Evolutionary conservation across 2,888 invertebrate species (phyloP).

Genomic region (Caenorhabditis sinica): DNA sequence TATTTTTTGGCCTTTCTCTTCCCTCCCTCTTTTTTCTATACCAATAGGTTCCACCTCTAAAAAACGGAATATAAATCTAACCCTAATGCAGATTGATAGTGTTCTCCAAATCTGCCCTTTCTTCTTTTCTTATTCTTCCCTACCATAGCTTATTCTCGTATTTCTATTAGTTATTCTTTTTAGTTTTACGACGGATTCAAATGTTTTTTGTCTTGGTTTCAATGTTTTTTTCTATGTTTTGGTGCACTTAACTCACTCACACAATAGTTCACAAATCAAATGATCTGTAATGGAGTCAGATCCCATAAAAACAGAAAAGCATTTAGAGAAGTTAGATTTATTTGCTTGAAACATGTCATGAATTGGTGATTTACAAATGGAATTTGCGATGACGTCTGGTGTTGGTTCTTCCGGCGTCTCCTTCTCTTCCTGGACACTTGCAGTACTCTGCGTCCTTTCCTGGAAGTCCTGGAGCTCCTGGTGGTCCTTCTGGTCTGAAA

Average conservation of each 20-base stretch:
- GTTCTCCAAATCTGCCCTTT: constrained; percentile 12
- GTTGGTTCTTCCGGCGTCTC: constrained; percentile 50
- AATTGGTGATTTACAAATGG: constrained; percentile 53
- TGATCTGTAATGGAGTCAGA: background rate
- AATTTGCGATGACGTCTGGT: constrained; percentile 65
- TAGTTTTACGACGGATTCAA: too few relatives aligned
- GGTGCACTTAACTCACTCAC: background rate
- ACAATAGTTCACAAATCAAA: constrained; percentile 9
- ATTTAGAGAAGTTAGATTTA: constrained; percentile 45
- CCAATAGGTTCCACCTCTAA: constrained; percentile 25
- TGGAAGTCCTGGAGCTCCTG: constrained; percentile 67
- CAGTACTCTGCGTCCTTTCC: constrained; percentile 78
- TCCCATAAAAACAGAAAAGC: background rate
- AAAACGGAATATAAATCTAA: constrained; percentile 25
- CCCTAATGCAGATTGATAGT: constrained; percentile 50
- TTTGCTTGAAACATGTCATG: constrained; percentile 32
- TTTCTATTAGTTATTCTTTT: constrained; percentile 35
- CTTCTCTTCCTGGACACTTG: constrained; percentile 75
- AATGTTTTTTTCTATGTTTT: background rate
- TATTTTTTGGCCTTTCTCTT: constrained; percentile 11
- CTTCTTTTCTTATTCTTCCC: background rate
- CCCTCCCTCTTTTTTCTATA: background rate
- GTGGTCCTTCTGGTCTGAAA: constrained; percentile 72
- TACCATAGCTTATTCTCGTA: constrained; percentile 14
- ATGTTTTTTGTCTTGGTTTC: background rate